Evolutionary conservation across 2,888 invertebrate genomes (phyloP), one percentile per base, ranked within the genome.

Genomic region (Xanthorhoe designata): DNA sequence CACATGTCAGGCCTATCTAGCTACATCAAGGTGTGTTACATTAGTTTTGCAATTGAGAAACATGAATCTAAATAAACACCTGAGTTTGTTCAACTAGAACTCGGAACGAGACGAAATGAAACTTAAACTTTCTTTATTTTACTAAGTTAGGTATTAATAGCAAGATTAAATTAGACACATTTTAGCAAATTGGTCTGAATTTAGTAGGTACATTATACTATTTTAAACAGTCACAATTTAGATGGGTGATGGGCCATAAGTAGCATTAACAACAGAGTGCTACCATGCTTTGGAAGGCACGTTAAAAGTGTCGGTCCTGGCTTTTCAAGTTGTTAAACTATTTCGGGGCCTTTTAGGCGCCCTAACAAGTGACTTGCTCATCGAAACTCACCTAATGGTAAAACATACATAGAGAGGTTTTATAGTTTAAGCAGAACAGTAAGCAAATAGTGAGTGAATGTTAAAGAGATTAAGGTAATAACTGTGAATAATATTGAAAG

Each of bases 1-100:
- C 81, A 78, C 80, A 83, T 86, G 88, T 86, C 87, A 84, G 76
- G 76, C 81, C 82, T 83, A 89, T 87, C 86, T 88, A 81, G 81
- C 72, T 71, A 76, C 82, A 87, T 87, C 85, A 88, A 86, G 80
- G 82, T 87, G 89, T 76, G 79, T 86, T 88, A 87, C 87, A 87
- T 90, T 86, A 83, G 83, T 79, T 76, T 74, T 68, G 75, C 77
- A 72, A 81, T 86, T 86, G 79, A 80, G 84, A 75, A 85, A 86
- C 77, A 62, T 61, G 71, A 69, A 73, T 75, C 71, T 72, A 78
- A 78, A 79, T 81, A 78, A 77, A 75, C 63, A 60, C 38, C 58
- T 61, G 35, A 60, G 62, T 35, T 66, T 55, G 54, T 66, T 58
- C 54, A 51, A 66, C 55, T 42, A 47, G 35, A 58, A 42, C 17